Evolutionary conservation across 2,888 invertebrate genomes (phyloP).

Genomic region (Cantharis nigra): DNA sequence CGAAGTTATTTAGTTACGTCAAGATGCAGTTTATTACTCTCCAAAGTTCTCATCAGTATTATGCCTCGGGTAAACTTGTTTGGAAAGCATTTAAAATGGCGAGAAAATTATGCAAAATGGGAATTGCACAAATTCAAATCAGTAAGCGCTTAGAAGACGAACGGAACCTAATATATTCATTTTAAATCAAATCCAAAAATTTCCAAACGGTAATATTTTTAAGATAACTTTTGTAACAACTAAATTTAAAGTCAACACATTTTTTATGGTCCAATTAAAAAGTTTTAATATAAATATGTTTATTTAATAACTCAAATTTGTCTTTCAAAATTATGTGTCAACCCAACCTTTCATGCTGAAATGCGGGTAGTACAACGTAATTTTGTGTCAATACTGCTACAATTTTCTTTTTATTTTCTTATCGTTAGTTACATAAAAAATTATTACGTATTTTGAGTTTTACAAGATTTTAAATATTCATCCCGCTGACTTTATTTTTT

Average conservation of each 20-base stretch:
- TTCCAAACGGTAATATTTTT: not conserved
- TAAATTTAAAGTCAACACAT: not conserved
- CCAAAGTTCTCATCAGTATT: conserved; percentile 2
- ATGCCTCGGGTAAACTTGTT: conserved; percentile 2
- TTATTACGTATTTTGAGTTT: not conserved
- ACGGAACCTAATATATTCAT: not conserved
- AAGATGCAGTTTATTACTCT: conserved; percentile 6
- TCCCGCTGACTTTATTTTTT: not conserved
- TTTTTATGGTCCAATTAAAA: not conserved
- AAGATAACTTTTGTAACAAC: not conserved
- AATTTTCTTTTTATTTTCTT: conserved; percentile 1
- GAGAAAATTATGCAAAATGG: conserved; percentile 8
- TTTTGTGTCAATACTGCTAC: not conserved
- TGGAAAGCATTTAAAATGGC: not conserved
- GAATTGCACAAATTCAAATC: not conserved
- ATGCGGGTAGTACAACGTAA: conserved; percentile 1
- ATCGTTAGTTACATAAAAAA: not conserved
- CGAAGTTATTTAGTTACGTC: not conserved
- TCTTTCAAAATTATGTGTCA: conserved; percentile 2
- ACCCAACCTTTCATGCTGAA: conserved; percentile 1
- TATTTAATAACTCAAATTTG: not conserved
- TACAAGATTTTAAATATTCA: not conserved
- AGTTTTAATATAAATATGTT: not conserved
- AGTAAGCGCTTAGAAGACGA: not conserved
- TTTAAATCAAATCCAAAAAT: not conserved